Percentiles rank a stretch among this genome's conserved stretches.
phyloP scores from a whole-genome alignment of 2,797 vertebrate species.

The Miichthys miiuy region DNA sequence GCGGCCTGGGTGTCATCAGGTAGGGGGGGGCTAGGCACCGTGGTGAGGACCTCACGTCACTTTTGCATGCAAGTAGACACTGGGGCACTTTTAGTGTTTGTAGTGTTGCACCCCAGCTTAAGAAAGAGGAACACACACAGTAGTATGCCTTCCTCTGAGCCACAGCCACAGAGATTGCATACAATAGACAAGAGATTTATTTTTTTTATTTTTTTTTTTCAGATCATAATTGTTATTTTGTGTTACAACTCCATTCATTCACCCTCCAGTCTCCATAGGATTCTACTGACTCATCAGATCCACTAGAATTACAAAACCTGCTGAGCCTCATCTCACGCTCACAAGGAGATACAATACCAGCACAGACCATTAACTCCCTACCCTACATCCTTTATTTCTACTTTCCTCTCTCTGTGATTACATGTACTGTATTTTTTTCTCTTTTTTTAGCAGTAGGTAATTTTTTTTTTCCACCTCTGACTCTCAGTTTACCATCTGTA shows the following conservation, averaged over 20 bases:
- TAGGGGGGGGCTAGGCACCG: too few relatives aligned
- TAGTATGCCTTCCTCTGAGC: too few relatives aligned
- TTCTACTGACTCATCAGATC: slow-evolving; percentile 53
- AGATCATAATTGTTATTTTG: slow-evolving; percentile 19
- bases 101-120: too few relatives aligned
- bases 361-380: slow-evolving; percentile 48
- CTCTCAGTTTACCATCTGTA: neutral
- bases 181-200: neutral
- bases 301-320: slow-evolving; percentile 50
- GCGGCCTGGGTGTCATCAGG: too few relatives aligned
- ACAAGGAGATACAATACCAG: slow-evolving; percentile 24
- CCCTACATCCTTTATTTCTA: neutral
- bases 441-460: slow-evolving; percentile 2
- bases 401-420: slow-evolving; percentile 14
- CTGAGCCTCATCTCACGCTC: slow-evolving; percentile 53
- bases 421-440: slow-evolving; percentile 15
- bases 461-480: neutral
- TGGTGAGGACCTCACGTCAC: too few relatives aligned
- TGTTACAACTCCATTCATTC: slow-evolving; percentile 19
- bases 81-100: too few relatives aligned
- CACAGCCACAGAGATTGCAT: too few relatives aligned
- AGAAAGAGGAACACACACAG: too few relatives aligned
- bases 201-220: slow-evolving; percentile 4
- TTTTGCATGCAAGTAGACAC: too few relatives aligned
- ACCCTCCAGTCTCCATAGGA: slow-evolving; percentile 27